phyloP scores from a whole-genome alignment of 2,113 vertebrate genomes.

The Chrysemys picta region DNA sequence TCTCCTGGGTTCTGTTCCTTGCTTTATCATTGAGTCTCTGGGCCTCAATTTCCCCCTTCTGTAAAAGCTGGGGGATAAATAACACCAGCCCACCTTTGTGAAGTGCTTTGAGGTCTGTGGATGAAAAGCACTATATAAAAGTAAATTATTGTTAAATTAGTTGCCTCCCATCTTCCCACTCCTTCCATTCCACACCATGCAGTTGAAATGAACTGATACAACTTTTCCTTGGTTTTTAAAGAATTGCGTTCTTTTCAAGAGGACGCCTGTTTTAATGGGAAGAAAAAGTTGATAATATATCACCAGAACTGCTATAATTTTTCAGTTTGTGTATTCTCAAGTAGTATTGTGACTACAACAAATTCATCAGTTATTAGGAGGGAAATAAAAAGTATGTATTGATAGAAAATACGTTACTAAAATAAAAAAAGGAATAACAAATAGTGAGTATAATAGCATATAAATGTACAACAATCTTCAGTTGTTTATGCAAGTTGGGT shows the following conservation, averaged over 20 bases:
- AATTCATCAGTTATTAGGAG: background rate
- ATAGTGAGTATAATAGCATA: background rate
- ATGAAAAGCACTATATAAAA: background rate
- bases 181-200: background rate
- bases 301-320: background rate
- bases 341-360: background rate
- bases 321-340: background rate
- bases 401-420: constrained; percentile 10
- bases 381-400: background rate
- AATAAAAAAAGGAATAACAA: background rate
- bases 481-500: constrained; percentile 38
- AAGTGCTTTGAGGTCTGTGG: background rate
- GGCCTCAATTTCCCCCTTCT: background rate
- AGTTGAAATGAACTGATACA: background rate
- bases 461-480: constrained; percentile 3
- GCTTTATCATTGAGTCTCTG: background rate
- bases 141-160: background rate
- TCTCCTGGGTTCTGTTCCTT: background rate
- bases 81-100: background rate
- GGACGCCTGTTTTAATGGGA: background rate
- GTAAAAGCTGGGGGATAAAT: background rate
- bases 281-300: background rate
- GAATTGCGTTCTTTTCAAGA: background rate
- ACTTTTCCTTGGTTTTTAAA: constrained; percentile 6
- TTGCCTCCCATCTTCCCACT: background rate